These are phyloP conservation scores for Tetrao urogallus DNA, from an alignment of 2,113 vertebrate species.

Conservation along the genomic window DNA sequence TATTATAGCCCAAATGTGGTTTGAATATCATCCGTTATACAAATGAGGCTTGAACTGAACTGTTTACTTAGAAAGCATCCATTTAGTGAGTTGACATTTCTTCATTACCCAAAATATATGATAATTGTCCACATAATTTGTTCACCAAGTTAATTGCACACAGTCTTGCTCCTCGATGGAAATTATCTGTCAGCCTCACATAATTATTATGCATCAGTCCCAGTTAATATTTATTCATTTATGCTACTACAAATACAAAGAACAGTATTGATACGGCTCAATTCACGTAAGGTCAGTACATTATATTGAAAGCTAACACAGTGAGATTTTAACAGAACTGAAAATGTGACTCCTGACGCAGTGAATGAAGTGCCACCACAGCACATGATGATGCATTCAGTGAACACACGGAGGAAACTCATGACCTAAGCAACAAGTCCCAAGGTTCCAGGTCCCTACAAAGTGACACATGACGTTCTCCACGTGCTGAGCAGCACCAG, in stretches of 20 bases:
- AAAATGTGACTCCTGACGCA: not conserved
- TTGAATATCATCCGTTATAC: conserved; percentile 53
- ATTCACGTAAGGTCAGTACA: not conserved
- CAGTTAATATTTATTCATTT: conserved; percentile 17
- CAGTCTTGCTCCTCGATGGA: conserved; percentile 30
- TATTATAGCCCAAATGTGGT: conserved; percentile 33
- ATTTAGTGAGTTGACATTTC: conserved; percentile 69
- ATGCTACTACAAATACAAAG: not conserved
- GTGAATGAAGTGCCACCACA: rapidly evolving
- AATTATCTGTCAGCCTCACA: conserved; percentile 60
- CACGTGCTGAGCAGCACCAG: not conserved
- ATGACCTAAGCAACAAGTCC: not conserved
- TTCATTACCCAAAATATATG: conserved; percentile 70
- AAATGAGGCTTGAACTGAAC: conserved; percentile 49
- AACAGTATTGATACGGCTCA: not conserved
- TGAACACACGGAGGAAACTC: not conserved
- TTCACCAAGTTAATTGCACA: conserved; percentile 72
- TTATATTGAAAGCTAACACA: not conserved
- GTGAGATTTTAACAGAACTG: not conserved
- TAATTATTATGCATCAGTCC: conserved; percentile 42
- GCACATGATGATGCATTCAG: rapidly evolving
- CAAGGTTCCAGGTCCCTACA: rapidly evolving
- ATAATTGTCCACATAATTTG: conserved; percentile 68
- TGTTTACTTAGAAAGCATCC: conserved; percentile 70
- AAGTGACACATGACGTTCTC: not conserved